Conservation (phyloP, 35 echinoderm and acorn worm species). For the Anneissia japonica region DNA sequence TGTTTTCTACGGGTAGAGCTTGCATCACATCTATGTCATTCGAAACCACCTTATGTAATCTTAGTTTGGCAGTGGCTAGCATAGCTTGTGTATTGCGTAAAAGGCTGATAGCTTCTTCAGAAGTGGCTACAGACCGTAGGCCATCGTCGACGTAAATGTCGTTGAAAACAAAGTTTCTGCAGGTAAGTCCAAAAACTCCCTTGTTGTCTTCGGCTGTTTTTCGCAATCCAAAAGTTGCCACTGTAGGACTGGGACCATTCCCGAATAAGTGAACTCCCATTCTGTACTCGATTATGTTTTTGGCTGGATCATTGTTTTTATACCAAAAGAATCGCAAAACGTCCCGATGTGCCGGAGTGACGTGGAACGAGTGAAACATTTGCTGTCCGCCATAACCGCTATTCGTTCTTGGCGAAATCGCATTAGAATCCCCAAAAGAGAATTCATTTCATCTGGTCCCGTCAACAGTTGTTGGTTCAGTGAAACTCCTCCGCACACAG, state of each 20-base stretch:
- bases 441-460: conserved; percentile 6
- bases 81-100: not conserved
- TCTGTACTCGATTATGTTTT: not conserved
- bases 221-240: not conserved
- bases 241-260: not conserved
- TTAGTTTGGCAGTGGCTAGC: not conserved
- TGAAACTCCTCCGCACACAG: not conserved
- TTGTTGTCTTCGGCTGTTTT: not conserved
- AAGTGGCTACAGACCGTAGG: not conserved
- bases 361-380: conserved; percentile 8
- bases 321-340: not conserved
- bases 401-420: not conserved
- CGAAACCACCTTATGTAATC: not conserved
- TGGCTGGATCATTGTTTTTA: not conserved
- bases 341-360: not conserved
- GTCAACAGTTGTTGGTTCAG: not conserved
- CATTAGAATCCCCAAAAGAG: not conserved
- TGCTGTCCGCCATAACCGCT: not conserved
- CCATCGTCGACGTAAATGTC: not conserved
- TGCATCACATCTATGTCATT: not conserved
- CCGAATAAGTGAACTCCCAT: conserved; percentile 34
- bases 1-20: not conserved
- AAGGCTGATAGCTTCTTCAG: not conserved
- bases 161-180: not conserved
- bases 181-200: not conserved